A percentile compares a stretch with the other conserved stretches of the same genome.
phyloP scores from a whole-genome alignment of 2,797 vertebrate genomes.

The Chaetodon trifasciatus region DNA sequence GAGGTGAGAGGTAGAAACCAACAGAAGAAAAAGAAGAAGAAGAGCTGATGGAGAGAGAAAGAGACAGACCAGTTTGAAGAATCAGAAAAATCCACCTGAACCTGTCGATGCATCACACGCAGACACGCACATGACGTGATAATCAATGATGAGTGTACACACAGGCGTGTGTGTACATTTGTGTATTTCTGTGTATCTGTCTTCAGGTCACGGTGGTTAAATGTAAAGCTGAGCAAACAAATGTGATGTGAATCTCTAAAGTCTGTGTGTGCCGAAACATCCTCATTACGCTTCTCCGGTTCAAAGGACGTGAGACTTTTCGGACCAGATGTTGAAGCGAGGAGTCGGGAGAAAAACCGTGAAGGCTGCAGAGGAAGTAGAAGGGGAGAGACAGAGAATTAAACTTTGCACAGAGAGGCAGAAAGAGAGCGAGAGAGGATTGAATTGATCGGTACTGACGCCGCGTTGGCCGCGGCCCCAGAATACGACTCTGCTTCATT shows the following conservation, averaged over 20 bases:
- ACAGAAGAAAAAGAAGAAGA: not conserved
- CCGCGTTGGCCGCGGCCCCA: constrained; percentile 8
- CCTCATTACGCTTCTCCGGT: not conserved
- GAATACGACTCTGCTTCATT: constrained; percentile 20
- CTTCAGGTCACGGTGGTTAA: not conserved
- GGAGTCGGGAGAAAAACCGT: too few relatives aligned
- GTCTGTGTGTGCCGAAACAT: constrained; percentile 4
- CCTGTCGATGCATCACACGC: constrained; percentile 22
- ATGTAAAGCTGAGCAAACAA: constrained; percentile 8
- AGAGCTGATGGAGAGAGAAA: not conserved
- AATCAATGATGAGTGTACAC: constrained; percentile 39
- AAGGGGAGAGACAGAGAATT: too few relatives aligned
- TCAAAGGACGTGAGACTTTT: not conserved
- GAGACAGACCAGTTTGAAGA: not conserved
- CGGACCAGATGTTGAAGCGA: not conserved
- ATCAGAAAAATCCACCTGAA: constrained; percentile 7
- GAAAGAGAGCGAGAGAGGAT: not conserved
- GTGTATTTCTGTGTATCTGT: not conserved
- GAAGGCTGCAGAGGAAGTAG: not conserved
- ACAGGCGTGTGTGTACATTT: not conserved
- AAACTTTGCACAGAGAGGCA: too few relatives aligned
- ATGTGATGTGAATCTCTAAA: not conserved
- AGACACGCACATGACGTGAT: constrained; percentile 56
- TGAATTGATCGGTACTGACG: constrained; percentile 24
- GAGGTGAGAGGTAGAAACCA: not conserved